Percentiles rank a stretch among this genome's conserved stretches.
Evolutionary conservation across 2,888 invertebrate species (phyloP).

Genomic region (Pseudococcus longispinus): DNA sequence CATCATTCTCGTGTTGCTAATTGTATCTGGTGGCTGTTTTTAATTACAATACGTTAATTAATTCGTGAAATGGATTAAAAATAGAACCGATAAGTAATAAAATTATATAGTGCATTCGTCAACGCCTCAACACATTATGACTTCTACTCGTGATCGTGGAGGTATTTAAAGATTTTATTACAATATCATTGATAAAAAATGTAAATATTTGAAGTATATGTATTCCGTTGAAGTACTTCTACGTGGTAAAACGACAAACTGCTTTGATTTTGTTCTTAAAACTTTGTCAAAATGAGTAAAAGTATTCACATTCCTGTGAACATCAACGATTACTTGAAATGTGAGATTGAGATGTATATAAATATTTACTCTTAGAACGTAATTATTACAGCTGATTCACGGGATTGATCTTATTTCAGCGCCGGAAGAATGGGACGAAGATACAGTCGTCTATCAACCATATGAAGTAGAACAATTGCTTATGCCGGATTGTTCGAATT

Average conservation of each 20-base stretch:
- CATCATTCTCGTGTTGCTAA: background rate
- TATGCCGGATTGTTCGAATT: slow-evolving; percentile 91
- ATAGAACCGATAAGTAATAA: background rate
- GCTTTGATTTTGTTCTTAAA: background rate
- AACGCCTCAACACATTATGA: too few relatives aligned
- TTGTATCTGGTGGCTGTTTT: background rate
- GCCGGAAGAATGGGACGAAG: slow-evolving; percentile 75
- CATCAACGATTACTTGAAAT: background rate
- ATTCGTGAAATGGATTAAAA: background rate
- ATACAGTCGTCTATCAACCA: slow-evolving; percentile 85
- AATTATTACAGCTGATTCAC: background rate
- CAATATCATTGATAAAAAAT: too few relatives aligned
- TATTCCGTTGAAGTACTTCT: background rate
- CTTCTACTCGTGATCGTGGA: too few relatives aligned
- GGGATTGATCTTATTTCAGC: background rate
- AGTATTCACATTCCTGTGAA: background rate
- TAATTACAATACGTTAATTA: background rate
- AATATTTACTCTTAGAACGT: background rate
- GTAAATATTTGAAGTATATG: too few relatives aligned
- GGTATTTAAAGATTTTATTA: too few relatives aligned
- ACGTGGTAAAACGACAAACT: background rate
- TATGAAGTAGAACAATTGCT: slow-evolving; percentile 93
- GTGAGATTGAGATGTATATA: background rate
- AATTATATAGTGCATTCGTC: background rate
- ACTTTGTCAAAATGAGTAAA: background rate